Evolutionary conservation across 2,113 vertebrate species (phyloP).

Genomic region (Macrotus californicus): DNA sequence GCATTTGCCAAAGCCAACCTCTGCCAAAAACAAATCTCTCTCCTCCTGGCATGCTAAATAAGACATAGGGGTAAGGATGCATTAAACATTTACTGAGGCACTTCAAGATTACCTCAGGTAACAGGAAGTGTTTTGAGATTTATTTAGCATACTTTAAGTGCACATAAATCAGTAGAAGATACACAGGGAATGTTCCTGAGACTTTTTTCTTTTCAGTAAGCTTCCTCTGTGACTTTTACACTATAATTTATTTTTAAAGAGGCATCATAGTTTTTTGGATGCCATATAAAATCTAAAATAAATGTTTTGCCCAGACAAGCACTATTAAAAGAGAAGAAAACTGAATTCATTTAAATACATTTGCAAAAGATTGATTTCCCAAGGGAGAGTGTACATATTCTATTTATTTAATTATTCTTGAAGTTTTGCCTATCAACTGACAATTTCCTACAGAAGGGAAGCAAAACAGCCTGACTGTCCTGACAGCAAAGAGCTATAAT

Average conservation of each 20-base stretch:
- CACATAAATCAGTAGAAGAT: constrained; percentile 73
- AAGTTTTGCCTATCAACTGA: constrained; percentile 80
- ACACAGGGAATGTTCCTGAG: constrained; percentile 68
- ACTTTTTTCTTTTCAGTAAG: constrained; percentile 72
- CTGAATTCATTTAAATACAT: constrained; percentile 82
- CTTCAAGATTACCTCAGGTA: constrained; percentile 69
- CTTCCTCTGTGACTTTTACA: constrained; percentile 73
- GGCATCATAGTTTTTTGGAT: constrained; percentile 61
- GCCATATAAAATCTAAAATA: constrained; percentile 71
- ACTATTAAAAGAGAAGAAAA: constrained; percentile 78
- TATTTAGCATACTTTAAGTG: constrained; percentile 73
- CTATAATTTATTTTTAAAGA: constrained; percentile 84
- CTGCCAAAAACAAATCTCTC: constrained; percentile 33
- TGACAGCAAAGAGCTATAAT: constrained; percentile 75
- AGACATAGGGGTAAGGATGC: constrained; percentile 50
- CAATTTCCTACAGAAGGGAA: constrained; percentile 72
- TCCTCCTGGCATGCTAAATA: constrained; percentile 47
- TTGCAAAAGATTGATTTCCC: constrained; percentile 76
- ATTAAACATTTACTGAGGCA: constrained; percentile 72
- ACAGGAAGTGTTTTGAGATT: constrained; percentile 75
- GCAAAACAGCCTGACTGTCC: constrained; percentile 70
- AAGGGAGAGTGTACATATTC: constrained; percentile 61
- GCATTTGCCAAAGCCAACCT: constrained; percentile 40
- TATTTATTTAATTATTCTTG: constrained; percentile 79
- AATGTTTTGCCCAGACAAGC: constrained; percentile 59